Evolutionary conservation across 1,140 invertebrate species (phyloP).

Genomic region (Pissodes strobi): DNA sequence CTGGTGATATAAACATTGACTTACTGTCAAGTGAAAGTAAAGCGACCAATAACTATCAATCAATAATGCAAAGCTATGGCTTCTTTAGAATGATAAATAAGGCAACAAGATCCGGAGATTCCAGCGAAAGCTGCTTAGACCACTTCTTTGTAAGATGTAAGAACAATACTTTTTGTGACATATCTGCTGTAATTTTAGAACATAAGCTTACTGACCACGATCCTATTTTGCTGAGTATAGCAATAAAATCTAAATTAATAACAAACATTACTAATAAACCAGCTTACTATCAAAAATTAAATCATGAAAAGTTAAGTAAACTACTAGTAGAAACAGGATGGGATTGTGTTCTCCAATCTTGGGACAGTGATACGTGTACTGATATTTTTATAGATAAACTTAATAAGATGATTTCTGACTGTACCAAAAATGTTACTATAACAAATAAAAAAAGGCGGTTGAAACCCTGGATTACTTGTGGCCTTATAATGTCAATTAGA

Average conservation of each 20-base stretch:
- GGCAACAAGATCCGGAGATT: neutral
- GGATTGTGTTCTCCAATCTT: too few relatives aligned
- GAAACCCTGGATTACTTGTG: too few relatives aligned
- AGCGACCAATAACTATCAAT: neutral
- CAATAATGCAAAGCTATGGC: slow-evolving; percentile 2
- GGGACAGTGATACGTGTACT: neutral
- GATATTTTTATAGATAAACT: too few relatives aligned
- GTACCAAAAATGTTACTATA: neutral
- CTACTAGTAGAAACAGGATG: neutral
- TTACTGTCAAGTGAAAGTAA: neutral
- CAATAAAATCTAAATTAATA: neutral
- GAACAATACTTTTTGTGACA: neutral
- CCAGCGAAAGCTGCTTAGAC: neutral
- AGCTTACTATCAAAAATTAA: neutral
- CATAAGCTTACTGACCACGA: too few relatives aligned
- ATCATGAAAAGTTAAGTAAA: too few relatives aligned
- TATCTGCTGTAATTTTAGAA: too few relatives aligned
- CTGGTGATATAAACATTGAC: neutral
- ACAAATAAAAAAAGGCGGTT: too few relatives aligned
- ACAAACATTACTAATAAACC: too few relatives aligned
- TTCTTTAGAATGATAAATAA: slow-evolving; percentile 5
- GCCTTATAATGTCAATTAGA: too few relatives aligned
- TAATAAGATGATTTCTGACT: too few relatives aligned
- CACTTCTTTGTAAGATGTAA: slow-evolving; percentile 1
- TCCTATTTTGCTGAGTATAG: too few relatives aligned